Evolutionary conservation across 2,888 invertebrate genomes (phyloP), one percentile per base, ranked within the genome.

Genomic region (Venusia cambrica): DNA sequence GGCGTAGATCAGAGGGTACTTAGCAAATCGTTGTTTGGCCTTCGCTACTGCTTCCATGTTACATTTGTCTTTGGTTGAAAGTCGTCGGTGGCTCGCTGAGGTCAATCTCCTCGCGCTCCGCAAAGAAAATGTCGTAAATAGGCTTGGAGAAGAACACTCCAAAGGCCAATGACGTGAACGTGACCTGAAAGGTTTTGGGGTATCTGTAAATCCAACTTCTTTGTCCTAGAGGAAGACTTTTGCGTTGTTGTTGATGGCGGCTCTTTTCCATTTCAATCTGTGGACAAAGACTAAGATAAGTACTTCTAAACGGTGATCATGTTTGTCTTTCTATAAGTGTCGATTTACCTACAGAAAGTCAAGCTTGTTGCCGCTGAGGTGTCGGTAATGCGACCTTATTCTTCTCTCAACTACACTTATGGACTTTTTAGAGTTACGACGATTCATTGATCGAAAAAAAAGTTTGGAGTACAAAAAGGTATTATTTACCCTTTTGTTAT

Each of bases 31-130:
- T 36, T 90, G 88, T 61, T 89, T 92, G 1, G 96, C 95, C 70
- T 90, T 93, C 36, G 87, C 88, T n/a, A 95, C 93, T 10, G 94
- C 90, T 77, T 96, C 95, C 95, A 96, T 95, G 1, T 34, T 35
- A 40, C 7, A 64, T 27, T 45, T 46, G 13, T 49, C 46, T 31
- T n/a, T 13, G 27, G 2, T 36, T 37, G 0, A 62, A 48, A 5
- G 74, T 70, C 0, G 78, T 71, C 0, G 75, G 65, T 35, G 87
- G 74, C 59, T 75, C 75, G 29, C 54, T 43, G 31, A 64, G 54
- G 55, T 70, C 85, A 31, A 56, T 29, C 0, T 45, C 48, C 0
- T 67, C 60, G 3, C 67, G 46, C 5, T 69, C 59, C 15, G 73
- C 51, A 32, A 91, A 59, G 57, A 91, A 91, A 1, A 88, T 72